phyloP scores from a whole-genome alignment of 1,140 invertebrate genomes.

The Drosophila tsacasi region DNA sequence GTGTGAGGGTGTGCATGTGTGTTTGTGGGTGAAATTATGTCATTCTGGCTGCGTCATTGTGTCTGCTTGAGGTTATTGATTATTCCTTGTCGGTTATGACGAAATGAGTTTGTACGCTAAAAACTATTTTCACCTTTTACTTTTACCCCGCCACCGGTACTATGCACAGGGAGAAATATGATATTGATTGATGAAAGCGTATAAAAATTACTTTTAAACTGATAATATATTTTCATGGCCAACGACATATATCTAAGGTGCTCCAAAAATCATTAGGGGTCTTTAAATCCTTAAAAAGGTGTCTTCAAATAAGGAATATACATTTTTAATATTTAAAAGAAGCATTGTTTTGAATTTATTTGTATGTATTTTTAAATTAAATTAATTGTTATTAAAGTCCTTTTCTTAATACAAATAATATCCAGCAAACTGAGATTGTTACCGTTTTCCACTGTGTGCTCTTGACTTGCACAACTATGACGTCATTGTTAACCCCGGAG shows the following conservation, averaged over 20 bases:
- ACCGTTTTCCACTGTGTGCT: conserved; percentile 7
- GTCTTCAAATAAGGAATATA: background rate
- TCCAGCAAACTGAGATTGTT: background rate
- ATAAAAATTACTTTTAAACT: background rate
- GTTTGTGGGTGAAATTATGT: conserved; percentile 62
- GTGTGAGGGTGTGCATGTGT: background rate
- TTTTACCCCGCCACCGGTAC: background rate
- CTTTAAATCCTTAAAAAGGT: background rate
- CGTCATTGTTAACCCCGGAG: conserved; percentile 80
- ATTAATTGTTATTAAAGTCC: no score
- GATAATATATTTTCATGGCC: background rate
- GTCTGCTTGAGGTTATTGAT: conserved; percentile 73
- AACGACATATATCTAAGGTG: background rate
- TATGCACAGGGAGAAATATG: conserved; percentile 5
- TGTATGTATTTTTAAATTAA: no score
- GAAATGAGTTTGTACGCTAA: conserved; percentile 65
- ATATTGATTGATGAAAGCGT: no score
- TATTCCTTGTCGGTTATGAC: conserved; percentile 73
- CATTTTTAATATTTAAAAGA: no score
- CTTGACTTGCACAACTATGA: conserved; percentile 70
- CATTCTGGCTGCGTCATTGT: conserved; percentile 78
- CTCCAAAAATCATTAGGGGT: background rate
- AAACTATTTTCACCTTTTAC: conserved; percentile 51
- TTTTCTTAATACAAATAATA: background rate
- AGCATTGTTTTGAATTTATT: no score